phyloP scores from a whole-genome alignment of 2,113 vertebrate species.

The Forbesichthys papilliferus region DNA sequence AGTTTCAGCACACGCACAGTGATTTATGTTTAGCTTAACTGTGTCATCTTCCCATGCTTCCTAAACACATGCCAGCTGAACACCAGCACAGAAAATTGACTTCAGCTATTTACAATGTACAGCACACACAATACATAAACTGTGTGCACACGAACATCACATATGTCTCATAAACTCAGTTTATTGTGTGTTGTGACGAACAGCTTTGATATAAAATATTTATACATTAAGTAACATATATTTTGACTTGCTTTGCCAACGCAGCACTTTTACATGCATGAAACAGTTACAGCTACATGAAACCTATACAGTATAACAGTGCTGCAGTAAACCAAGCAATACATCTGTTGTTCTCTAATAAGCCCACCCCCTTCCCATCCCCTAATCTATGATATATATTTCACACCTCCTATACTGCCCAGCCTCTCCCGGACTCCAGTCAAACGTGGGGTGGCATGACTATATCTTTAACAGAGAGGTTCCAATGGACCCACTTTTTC shows the following conservation, averaged over 20 bases:
- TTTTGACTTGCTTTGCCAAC: conserved; percentile 6
- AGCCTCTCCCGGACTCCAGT: conserved; percentile 35
- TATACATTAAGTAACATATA: neutral
- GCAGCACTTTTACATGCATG: neutral
- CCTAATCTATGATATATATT: no score
- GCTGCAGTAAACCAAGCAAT: no score
- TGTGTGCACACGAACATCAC: neutral
- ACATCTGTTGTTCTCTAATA: no score
- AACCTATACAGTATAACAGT: neutral
- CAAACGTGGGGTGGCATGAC: conserved; percentile 14
- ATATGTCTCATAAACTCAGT: conserved; percentile 43
- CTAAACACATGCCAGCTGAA: conserved; percentile 34
- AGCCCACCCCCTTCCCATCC: neutral
- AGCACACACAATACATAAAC: neutral
- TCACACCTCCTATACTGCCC: neutral
- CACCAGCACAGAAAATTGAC: conserved; percentile 65
- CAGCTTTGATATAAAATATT: conserved; percentile 17
- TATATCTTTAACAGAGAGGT: neutral
- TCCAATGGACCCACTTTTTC: no score
- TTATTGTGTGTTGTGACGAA: conserved; percentile 17
- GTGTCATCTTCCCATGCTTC: conserved; percentile 36
- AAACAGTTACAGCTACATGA: neutral
- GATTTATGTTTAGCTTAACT: conserved; percentile 13
- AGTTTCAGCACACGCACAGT: no score
- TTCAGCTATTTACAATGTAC: conserved; percentile 44